These are phyloP conservation scores for Pangasius larnaudii DNA, from an alignment of 2,797 vertebrate species.

Conservation along the genomic window DNA sequence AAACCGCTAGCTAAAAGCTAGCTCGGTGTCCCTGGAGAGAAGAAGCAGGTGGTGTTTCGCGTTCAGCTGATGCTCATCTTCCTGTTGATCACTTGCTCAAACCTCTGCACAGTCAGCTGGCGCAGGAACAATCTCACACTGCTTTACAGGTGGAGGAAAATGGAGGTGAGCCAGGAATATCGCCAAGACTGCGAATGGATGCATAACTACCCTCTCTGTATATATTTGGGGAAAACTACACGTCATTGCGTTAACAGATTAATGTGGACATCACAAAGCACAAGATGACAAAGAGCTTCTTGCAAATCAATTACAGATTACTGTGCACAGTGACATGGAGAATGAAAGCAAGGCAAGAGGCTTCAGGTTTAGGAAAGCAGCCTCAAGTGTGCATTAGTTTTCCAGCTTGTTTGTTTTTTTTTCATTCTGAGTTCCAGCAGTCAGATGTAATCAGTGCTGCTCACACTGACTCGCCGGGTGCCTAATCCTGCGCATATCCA, in stretches of 20 bases:
- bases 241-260: background rate
- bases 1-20: slow-evolving; percentile 11
- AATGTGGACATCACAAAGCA: background rate
- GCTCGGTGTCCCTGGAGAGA: slow-evolving; percentile 9
- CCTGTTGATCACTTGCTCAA: slow-evolving; percentile 27
- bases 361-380: background rate
- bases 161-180: slow-evolving; percentile 12
- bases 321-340: background rate
- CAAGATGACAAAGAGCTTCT: background rate
- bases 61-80: slow-evolving; percentile 3
- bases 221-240: background rate
- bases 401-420: slow-evolving; percentile 8
- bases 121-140: slow-evolving; percentile 8
- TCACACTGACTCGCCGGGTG: slow-evolving; percentile 65
- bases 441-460: slow-evolving; percentile 66
- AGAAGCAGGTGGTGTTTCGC: slow-evolving; percentile 17
- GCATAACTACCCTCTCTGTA: background rate
- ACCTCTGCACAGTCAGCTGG: slow-evolving; percentile 23
- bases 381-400: slow-evolving; percentile 15
- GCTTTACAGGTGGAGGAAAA: slow-evolving; percentile 13
- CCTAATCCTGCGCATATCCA: slow-evolving; percentile 63
- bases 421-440: slow-evolving; percentile 60
- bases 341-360: background rate
- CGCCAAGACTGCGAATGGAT: background rate
- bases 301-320: background rate